A percentile compares a stretch with the other conserved stretches of the same genome.
Conservation (phyloP, 2,888 invertebrate species). For the Agrochola litura region DNA sequence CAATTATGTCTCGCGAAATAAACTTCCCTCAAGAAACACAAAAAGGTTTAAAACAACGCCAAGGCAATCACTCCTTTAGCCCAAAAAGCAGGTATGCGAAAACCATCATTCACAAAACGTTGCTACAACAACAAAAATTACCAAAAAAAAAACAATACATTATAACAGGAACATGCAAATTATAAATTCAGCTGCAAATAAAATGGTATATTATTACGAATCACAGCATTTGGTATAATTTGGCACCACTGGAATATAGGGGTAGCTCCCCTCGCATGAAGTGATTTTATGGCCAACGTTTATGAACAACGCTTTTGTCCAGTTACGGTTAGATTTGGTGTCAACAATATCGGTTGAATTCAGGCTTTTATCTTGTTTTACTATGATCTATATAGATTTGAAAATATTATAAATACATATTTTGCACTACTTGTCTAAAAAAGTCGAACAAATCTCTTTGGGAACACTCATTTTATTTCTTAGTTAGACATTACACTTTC, state of each 20-base stretch:
- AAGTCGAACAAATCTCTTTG: not conserved
- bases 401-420: not conserved
- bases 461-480: not conserved
- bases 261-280: conserved; percentile 53
- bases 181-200: conserved; percentile 49
- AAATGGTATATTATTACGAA: conserved; percentile 67
- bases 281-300: conserved; percentile 60
- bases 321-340: conserved; percentile 42
- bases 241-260: conserved; percentile 62
- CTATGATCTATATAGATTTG: not conserved
- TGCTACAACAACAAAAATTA: not conserved
- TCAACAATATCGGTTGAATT: conserved; percentile 44
- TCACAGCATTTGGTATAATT: conserved; percentile 74
- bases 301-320: conserved; percentile 55
- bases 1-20: not conserved
- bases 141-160: not conserved
- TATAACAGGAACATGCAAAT: conserved; percentile 33
- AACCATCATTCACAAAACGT: not conserved
- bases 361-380: not conserved
- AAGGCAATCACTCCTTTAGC: not conserved
- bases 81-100: not conserved
- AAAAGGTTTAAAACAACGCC: not conserved
- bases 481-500: not conserved
- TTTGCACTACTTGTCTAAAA: not conserved
- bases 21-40: not conserved